Conservation (phyloP, 2,113 vertebrate species). For the Varanus salvator region DNA sequence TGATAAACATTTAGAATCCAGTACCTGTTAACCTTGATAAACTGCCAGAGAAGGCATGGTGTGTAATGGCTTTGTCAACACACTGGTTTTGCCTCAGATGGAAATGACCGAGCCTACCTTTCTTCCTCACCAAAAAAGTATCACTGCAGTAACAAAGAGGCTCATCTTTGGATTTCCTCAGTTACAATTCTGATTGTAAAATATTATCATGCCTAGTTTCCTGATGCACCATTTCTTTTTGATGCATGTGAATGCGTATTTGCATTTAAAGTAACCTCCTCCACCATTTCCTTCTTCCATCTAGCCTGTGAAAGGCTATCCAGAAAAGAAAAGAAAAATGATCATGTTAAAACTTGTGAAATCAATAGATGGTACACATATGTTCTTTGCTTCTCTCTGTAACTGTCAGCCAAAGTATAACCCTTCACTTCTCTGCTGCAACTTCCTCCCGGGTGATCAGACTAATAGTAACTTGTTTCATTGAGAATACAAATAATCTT, state of each 20-base stretch:
- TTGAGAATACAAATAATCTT: neutral
- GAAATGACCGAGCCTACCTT: neutral
- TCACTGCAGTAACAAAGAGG: neutral
- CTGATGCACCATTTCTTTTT: neutral
- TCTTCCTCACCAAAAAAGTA: neutral
- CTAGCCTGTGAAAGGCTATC: neutral
- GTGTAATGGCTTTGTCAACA: neutral
- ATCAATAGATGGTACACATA: neutral
- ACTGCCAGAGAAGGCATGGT: neutral
- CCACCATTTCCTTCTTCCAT: neutral
- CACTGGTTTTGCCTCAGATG: neutral
- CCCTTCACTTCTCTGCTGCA: neutral
- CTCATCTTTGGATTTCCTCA: neutral
- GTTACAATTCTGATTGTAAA: neutral
- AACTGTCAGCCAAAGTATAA: neutral
- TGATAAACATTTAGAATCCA: neutral
- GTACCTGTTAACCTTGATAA: neutral
- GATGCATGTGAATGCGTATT: slow-evolving; percentile 26
- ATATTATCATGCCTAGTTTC: neutral
- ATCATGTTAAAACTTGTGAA: slow-evolving; percentile 2
- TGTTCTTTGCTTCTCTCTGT: neutral
- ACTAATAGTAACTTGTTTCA: neutral
- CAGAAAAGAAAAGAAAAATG: neutral
- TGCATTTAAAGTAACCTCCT: slow-evolving; percentile 13
- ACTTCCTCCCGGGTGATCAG: slow-evolving; percentile 26